These are phyloP conservation scores for Hemicentrotus pulcherrimus DNA, from an alignment of 35 echinoderm and acorn worm genomes.

Conservation along the genomic window DNA sequence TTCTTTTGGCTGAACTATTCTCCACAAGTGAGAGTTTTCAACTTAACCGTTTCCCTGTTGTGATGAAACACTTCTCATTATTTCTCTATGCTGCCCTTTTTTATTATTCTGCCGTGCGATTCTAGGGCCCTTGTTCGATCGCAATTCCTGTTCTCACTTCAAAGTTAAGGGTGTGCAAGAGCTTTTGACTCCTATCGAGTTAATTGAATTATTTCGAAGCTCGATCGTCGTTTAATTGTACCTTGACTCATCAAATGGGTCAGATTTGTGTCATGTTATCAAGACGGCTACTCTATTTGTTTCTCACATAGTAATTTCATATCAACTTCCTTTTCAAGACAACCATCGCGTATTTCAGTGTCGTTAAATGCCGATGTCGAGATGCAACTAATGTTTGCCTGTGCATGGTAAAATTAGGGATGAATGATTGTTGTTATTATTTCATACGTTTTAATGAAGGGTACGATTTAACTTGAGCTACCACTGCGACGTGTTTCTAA, in stretches of 20 bases:
- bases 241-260: not conserved
- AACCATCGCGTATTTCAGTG: not conserved
- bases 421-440: not conserved
- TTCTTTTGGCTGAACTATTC: slow-evolving; percentile 41
- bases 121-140: not conserved
- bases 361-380: not conserved
- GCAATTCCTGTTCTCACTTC: slow-evolving; percentile 10
- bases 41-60: slow-evolving; percentile 40
- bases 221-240: not conserved
- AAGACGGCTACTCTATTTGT: not conserved
- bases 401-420: not conserved
- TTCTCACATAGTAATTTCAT: not conserved
- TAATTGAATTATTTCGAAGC: not conserved
- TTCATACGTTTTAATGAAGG: not conserved
- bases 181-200: slow-evolving; percentile 17
- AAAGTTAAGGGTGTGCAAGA: not conserved
- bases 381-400: not conserved
- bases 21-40: slow-evolving; percentile 45
- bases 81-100: not conserved
- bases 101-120: not conserved
- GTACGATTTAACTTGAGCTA: not conserved
- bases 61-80: slow-evolving; percentile 36
- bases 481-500: not conserved
- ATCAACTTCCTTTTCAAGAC: not conserved
- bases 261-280: not conserved